Base-by-base conservation (phyloP, 2,113 vertebrate species). In the Anas platyrhynchos region DNA sequence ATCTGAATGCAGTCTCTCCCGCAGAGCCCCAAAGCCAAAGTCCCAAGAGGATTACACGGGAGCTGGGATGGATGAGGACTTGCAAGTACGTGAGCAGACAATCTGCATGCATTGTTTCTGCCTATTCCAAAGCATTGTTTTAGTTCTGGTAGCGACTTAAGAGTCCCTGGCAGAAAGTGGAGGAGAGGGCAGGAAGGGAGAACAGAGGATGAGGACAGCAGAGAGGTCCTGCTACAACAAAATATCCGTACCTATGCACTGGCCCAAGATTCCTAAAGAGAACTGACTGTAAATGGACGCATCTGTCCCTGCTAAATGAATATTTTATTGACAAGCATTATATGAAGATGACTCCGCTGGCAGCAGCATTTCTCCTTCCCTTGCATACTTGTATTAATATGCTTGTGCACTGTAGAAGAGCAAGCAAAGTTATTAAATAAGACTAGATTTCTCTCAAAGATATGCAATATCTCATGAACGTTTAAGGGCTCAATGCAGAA, bases 331-430 rank as follows among this genome's bases (percentile, higher is more conserved):
- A 44, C 36, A 54, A 86, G 73, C 61, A 91, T 4, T 83, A 58
- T 18, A 68, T 4, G 29, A 86, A 68, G 59, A 80, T 86, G 82
- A 90, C 63, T 95, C 83, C 91, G 83, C 89, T 75, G 79, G 90
- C 88, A 89, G 63, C 0, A 48, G n/a, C 27, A 44, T 38, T 80
- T 76, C 43, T 82, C 46, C 26, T 62, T 62, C 79, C 59, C 59
- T 82, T 82, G 58, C 1, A 74, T 20, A 79, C 50, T 26, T 23
- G 48, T 4, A 87, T 48, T 56, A 93, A 82, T 50, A 91, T 34
- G 76, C 36, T 43, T 43, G 75, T 56, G 32, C 56, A 67, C 34
- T 38, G 18, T 1, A 78, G 75, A 89, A 85, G 16, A 72, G 9
- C 32, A 44, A 87, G 87, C 22, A 46, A 52, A 79, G 26, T 59